Percentiles rank a stretch among this genome's conserved stretches.
Evolutionary conservation across 2,113 vertebrate genomes (phyloP).

Genomic region (Manacus vitellinus): DNA sequence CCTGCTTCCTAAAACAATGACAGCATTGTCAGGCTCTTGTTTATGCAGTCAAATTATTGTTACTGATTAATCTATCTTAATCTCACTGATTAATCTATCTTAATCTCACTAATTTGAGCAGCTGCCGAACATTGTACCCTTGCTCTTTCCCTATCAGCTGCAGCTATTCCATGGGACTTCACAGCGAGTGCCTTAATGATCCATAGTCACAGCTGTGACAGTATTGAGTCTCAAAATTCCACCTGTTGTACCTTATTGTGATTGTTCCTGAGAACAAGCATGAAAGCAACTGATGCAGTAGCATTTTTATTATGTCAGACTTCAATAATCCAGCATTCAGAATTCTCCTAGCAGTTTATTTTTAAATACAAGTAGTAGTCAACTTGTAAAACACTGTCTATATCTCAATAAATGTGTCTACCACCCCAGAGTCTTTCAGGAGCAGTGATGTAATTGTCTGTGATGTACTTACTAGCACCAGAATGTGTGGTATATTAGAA

Average conservation of each 20-base stretch:
- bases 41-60: background rate
- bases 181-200: background rate
- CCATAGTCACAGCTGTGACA: background rate
- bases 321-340: background rate
- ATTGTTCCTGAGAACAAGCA: background rate
- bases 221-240: background rate
- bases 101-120: background rate
- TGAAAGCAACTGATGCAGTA: background rate
- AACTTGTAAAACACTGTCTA: background rate
- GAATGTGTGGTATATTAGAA: background rate
- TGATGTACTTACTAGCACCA: background rate
- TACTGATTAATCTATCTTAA: background rate
- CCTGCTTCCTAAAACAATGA: background rate
- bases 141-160: background rate
- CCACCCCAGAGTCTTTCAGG: background rate
- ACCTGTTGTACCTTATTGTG: background rate
- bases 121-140: background rate
- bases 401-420: background rate
- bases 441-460: background rate
- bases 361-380: background rate
- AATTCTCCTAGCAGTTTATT: background rate
- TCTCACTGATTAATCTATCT: background rate
- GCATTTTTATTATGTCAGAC: background rate
- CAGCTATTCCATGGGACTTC: background rate
- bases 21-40: background rate